phyloP scores from a whole-genome alignment of 2,113 vertebrate genomes.

The Ardeotis arabs region DNA sequence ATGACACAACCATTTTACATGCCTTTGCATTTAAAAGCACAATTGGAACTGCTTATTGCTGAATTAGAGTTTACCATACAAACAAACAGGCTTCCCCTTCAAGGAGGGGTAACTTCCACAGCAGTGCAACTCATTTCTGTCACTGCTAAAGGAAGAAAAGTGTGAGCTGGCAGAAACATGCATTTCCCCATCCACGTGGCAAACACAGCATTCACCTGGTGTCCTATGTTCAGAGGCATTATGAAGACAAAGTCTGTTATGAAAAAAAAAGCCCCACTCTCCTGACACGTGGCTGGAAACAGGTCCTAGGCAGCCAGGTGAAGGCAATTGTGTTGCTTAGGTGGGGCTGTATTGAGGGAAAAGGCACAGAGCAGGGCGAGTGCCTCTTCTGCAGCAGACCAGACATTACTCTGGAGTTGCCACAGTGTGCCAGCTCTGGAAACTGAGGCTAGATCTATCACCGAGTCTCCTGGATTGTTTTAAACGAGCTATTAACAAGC shows the following conservation, averaged over 20 bases:
- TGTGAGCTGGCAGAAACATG: background rate
- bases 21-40: background rate
- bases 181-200: background rate
- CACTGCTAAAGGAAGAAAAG: background rate
- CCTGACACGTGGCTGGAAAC: background rate
- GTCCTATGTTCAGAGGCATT: background rate
- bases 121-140: background rate
- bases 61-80: background rate
- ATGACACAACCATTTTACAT: background rate
- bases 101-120: background rate
- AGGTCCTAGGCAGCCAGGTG: background rate
- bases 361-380: rapidly evolving
- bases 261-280: background rate
- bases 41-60: background rate
- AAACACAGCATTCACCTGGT: background rate
- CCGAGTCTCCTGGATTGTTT: background rate
- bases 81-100: background rate
- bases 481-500: background rate
- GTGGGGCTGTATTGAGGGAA: background rate
- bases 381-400: background rate
- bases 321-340: background rate
- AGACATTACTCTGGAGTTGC: background rate
- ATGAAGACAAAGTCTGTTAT: background rate
- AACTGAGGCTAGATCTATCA: background rate
- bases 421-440: background rate